phyloP scores from a whole-genome alignment of 2,113 vertebrate genomes.

The Anguilla rostrata region DNA sequence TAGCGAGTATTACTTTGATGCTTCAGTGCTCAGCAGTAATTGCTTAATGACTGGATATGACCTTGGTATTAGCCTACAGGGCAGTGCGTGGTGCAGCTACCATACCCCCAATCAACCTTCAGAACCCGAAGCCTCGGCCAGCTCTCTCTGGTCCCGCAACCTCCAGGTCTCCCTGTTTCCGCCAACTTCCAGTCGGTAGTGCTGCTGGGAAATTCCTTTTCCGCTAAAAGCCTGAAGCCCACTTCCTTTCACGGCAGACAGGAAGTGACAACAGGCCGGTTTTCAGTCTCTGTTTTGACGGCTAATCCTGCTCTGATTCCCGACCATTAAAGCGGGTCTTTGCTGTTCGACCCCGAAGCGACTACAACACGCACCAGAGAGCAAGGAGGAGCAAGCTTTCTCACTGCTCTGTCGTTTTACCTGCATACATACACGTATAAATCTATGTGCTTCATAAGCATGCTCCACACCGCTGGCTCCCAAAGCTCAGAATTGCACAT shows the following conservation, averaged over 20 bases:
- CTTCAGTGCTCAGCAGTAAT: neutral
- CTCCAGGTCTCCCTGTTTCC: too few species aligned
- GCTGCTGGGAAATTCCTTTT: neutral
- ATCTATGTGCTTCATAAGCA: neutral
- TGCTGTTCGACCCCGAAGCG: neutral
- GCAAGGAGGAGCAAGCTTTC: too few species aligned
- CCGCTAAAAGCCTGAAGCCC: neutral
- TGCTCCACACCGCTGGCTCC: neutral
- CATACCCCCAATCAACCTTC: too few species aligned
- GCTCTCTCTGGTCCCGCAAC: too few species aligned
- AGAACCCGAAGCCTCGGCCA: too few species aligned
- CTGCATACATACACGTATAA: neutral
- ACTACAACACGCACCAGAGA: neutral
- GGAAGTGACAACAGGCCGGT: neutral
- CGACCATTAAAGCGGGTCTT: neutral
- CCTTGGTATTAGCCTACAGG: too few species aligned
- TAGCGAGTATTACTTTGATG: neutral
- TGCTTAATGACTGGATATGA: too few species aligned
- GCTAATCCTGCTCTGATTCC: neutral
- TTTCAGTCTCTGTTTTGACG: neutral
- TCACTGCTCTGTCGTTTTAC: neutral
- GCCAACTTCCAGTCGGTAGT: too few species aligned
- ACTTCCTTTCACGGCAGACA: neutral
- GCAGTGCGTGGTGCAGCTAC: too few species aligned
- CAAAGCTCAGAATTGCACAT: neutral